Percentiles rank a stretch among this genome's conserved stretches.
Evolutionary conservation across 2,888 invertebrate genomes (phyloP).

Genomic region (Epirrita christyi): DNA sequence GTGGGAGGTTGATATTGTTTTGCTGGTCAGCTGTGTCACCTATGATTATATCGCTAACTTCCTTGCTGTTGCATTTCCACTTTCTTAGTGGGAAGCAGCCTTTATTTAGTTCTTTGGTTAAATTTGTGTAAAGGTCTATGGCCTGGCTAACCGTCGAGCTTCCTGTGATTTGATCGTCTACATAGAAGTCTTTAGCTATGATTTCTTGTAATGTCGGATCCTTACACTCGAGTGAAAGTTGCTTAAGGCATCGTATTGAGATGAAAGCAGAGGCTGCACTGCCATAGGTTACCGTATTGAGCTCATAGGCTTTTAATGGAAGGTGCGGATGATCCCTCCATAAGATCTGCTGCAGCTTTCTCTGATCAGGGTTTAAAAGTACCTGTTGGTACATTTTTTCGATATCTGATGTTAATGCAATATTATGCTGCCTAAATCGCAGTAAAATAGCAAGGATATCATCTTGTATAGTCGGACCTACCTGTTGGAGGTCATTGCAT

Average conservation of each 20-base stretch:
- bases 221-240: background rate
- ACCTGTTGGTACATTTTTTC: constrained; percentile 36
- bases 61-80: too few species aligned
- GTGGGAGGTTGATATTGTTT: too few species aligned
- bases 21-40: too few species aligned
- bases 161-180: constrained; percentile 4
- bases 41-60: too few species aligned
- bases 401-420: constrained; percentile 33
- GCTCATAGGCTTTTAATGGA: constrained; percentile 23
- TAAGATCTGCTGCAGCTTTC: constrained; percentile 36
- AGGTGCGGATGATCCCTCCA: constrained; percentile 33
- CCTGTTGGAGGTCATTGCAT: constrained; percentile 35
- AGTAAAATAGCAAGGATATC: constrained; percentile 37
- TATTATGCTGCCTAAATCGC: constrained; percentile 36
- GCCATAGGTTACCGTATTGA: constrained; percentile 40
- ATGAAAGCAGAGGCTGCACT: constrained; percentile 28
- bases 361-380: constrained; percentile 22
- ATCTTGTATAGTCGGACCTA: constrained; percentile 33
- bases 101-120: background rate
- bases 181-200: constrained; percentile 11
- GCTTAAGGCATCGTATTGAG: background rate
- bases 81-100: too few species aligned
- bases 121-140: background rate
- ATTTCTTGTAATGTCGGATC: background rate
- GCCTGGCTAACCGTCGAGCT: background rate